Evolutionary conservation across 2,888 invertebrate genomes (phyloP).

Genomic region (Cyclophora punctaria): DNA sequence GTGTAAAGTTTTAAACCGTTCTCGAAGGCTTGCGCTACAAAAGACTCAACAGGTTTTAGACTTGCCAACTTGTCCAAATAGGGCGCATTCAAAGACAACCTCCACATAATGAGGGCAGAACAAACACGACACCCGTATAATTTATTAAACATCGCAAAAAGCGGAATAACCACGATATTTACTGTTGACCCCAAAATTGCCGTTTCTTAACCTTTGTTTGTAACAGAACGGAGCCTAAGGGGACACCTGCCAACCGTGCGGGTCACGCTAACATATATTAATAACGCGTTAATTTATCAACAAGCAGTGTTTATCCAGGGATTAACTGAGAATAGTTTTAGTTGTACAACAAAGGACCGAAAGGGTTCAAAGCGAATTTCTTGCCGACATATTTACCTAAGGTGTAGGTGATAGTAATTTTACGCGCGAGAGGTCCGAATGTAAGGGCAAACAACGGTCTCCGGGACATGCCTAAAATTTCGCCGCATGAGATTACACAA

Average conservation of each 20-base stretch:
- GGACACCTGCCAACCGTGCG: conserved; percentile 64
- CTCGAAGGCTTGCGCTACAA: conserved; percentile 18
- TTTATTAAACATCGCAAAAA: conserved; percentile 62
- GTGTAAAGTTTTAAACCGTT: too few species aligned
- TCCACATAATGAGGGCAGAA: conserved; percentile 38
- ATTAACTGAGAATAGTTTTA: conserved; percentile 75
- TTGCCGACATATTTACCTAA: conserved; percentile 75
- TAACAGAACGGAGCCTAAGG: conserved; percentile 55
- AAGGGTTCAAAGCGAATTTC: conserved; percentile 75
- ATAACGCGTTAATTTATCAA: conserved; percentile 75
- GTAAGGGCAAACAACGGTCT: conserved; percentile 45
- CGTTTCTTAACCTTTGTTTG: conserved; percentile 68
- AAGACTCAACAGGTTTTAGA: conserved; percentile 28
- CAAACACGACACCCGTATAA: conserved; percentile 50
- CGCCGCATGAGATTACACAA: conserved; percentile 38
- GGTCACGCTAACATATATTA: conserved; percentile 71
- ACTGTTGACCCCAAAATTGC: conserved; percentile 58
- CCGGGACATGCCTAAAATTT: conserved; percentile 53
- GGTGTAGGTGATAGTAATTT: conserved; percentile 73
- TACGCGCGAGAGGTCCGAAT: conserved; percentile 69
- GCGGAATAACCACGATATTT: conserved; percentile 61
- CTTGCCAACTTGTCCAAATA: conserved; percentile 20
- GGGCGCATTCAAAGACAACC: conserved; percentile 27
- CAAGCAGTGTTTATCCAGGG: conserved; percentile 73
- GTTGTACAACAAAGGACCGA: conserved; percentile 72